Conservation (phyloP, 2,113 vertebrate genomes). For the Guaruba guarouba region DNA sequence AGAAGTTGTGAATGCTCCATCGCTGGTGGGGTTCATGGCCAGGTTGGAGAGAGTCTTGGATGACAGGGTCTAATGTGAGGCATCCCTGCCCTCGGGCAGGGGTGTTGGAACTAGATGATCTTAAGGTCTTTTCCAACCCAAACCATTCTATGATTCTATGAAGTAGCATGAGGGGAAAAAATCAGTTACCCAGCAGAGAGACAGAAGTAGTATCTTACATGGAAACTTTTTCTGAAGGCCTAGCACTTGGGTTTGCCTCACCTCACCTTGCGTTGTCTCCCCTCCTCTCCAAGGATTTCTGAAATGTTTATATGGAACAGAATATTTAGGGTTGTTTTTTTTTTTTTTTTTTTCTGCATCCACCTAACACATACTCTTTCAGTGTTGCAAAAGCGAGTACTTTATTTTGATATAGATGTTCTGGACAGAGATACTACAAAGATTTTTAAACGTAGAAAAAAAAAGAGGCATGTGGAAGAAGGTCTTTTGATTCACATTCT, state of each 20-base stretch:
- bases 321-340: not conserved
- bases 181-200: not conserved
- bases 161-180: not conserved
- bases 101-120: not conserved
- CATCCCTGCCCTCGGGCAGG: not conserved
- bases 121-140: not conserved
- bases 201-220: not conserved
- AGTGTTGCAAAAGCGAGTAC: not conserved
- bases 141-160: not conserved
- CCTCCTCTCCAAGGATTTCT: not conserved
- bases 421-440: not conserved
- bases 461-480: not conserved
- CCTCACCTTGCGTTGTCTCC: not conserved
- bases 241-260: not conserved
- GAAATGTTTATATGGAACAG: not conserved
- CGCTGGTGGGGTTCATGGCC: too few relatives aligned
- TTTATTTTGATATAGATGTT: not conserved
- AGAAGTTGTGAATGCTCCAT: too few relatives aligned
- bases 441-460: not conserved
- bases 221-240: not conserved
- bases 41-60: too few relatives aligned
- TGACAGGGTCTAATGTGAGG: not conserved
- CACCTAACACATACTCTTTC: not conserved
- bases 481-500: not conserved
- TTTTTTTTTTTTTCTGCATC: not conserved